These are phyloP conservation scores for Nebria salina DNA, from an alignment of 2,888 invertebrate genomes.

Conservation along the genomic window DNA sequence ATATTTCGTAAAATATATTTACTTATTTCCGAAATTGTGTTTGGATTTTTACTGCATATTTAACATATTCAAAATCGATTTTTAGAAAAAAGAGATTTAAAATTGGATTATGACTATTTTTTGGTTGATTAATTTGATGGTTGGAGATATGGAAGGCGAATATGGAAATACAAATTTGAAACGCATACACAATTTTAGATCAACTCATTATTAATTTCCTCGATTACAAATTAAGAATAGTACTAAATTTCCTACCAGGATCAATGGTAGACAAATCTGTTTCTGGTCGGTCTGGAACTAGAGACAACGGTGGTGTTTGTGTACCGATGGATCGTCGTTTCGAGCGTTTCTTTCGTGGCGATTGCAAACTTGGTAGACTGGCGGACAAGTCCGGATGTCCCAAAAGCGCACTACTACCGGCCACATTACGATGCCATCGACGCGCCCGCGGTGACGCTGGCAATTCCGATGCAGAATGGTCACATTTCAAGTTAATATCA, in stretches of 20 bases:
- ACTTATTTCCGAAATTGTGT: no score
- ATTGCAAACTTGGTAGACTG: slow-evolving; percentile 5
- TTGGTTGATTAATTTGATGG: no score
- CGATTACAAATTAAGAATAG: neutral
- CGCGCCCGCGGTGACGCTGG: slow-evolving; percentile 13
- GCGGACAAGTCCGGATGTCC: slow-evolving; percentile 11
- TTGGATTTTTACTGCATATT: no score
- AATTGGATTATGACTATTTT: no score
- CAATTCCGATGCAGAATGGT: neutral
- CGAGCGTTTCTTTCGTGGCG: neutral
- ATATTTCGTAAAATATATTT: no score
- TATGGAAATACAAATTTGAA: no score
- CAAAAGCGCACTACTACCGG: neutral
- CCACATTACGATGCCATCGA: slow-evolving; percentile 18
- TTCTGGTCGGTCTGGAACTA: neutral
- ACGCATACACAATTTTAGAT: neutral
- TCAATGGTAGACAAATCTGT: neutral
- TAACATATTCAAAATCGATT: no score
- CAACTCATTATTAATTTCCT: neutral
- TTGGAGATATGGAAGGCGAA: no score
- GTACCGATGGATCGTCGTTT: slow-evolving; percentile 6
- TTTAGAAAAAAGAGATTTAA: no score
- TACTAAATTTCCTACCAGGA: neutral
- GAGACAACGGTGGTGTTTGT: slow-evolving; percentile 3
- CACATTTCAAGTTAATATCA: slow-evolving; percentile 9